Base-by-base conservation (phyloP, 2,113 vertebrate genomes). In the Vidua macroura region DNA sequence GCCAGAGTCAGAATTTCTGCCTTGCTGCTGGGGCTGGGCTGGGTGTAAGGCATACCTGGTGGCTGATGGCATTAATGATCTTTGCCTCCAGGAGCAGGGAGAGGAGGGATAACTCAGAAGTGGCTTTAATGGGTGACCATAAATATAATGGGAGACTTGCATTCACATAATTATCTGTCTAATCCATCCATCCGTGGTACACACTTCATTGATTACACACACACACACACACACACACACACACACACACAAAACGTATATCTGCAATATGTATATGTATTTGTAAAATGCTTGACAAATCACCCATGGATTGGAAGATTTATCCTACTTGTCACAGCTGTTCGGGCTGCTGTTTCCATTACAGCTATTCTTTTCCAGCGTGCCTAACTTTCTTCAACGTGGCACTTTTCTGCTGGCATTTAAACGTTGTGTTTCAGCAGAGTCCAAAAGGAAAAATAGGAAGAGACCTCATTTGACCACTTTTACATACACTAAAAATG, bases 231-330 rank as follows among this genome's bases (percentile, higher is more conserved):
- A 62, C 48, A 56, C 41, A 70, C 51, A 62, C 53, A 56, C 22
- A 39, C 31, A 41, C 33, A 74, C 58, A 83, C 43, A 72, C 41
- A 51, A 2, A 67, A 49, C 46, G 11, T 51, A 58, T 69, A 94
- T 63, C 85, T 56, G 39, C 75, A 92, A 52, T 83, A 83, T 44
- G 44, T 88, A 70, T 74, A 63, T 75, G 37, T 83, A 83, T 90
- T 77, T 93, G 56, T 66, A 83, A 96, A 96, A 95, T 5, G 8
- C 64, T 83, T 86, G 89, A 93, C 88, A 94, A 94, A 86, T 92
- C 90, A 67, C 81, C 75, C 52, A 33, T 0, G 0, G n/a, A 43
- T 86, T 70, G 48, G 83, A 81, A 83, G 80, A 82, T 92, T 94
- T 87, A 89, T 78, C 88, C 92, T 52, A 28, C 59, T 83, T 86